Percentiles rank a stretch among this genome's conserved stretches.
Conservation (phyloP, 2,113 vertebrate genomes). For the Leptosomus discolor region DNA sequence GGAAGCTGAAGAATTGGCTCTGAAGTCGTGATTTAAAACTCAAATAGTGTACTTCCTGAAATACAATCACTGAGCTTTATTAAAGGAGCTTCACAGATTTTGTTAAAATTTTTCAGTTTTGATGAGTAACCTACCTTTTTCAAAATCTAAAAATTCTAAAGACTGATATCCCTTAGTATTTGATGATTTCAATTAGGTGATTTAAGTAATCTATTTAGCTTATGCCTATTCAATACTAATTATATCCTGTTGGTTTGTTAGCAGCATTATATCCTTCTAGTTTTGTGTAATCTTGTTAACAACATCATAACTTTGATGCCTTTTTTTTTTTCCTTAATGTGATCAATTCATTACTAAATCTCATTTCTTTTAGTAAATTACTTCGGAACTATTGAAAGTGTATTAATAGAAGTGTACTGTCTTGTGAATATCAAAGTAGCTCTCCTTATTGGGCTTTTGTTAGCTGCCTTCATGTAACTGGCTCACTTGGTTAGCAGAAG, state of each 20-base stretch:
- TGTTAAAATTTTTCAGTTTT: not conserved
- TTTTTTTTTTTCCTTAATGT: not conserved
- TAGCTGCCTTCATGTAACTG: not conserved
- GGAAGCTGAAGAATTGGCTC: not conserved
- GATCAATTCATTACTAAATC: not conserved
- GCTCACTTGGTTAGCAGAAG: not conserved
- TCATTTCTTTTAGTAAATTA: not conserved
- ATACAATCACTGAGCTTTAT: not conserved
- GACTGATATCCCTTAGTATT: not conserved
- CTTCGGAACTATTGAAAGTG: not conserved
- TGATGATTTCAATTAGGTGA: not conserved
- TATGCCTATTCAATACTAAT: not conserved
- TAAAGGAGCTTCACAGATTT: not conserved
- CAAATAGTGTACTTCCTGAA: not conserved
- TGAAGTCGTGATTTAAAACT: not conserved
- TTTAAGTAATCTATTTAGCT: not conserved
- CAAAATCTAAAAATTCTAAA: not conserved
- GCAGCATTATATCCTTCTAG: not conserved
- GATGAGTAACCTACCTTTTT: not conserved
- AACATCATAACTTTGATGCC: not conserved
- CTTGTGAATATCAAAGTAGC: not conserved
- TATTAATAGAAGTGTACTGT: not conserved
- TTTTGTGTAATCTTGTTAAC: not conserved
- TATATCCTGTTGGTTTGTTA: not conserved
- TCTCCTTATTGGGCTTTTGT: not conserved